phyloP scores from a whole-genome alignment of 2,888 invertebrate genomes.

The Zonitis immaculata region DNA sequence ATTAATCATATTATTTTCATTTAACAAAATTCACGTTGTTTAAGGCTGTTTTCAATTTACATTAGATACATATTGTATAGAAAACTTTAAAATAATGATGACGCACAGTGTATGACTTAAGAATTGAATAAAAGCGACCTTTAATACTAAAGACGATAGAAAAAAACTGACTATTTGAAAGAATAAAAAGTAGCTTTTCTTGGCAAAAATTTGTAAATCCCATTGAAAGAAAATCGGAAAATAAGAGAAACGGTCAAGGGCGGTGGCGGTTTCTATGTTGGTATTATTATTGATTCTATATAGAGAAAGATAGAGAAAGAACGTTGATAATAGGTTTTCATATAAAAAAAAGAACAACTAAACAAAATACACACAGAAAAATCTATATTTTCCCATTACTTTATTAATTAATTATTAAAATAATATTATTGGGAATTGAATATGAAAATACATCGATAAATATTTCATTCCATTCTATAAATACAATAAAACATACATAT shows the following conservation, averaged over 20 bases:
- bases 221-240: not conserved
- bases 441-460: too few species aligned
- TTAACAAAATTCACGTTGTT: too few species aligned
- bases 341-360: not conserved
- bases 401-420: too few species aligned
- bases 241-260: conserved; percentile 15
- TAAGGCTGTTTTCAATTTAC: too few species aligned
- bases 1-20: too few species aligned
- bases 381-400: too few species aligned
- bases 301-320: not conserved
- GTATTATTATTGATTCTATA: conserved; percentile 11
- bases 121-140: not conserved
- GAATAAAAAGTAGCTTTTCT: not conserved
- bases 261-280: conserved; percentile 4
- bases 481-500: too few species aligned
- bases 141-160: too few species aligned
- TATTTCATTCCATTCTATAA: too few species aligned
- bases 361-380: not conserved
- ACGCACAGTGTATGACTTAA: not conserved
- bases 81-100: not conserved
- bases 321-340: not conserved
- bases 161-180: not conserved
- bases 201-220: not conserved
- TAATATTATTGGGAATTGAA: too few species aligned
- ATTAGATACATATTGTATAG: not conserved